Evolutionary conservation across 2,888 invertebrate species (phyloP).

Genomic region (Tinea pellionella): DNA sequence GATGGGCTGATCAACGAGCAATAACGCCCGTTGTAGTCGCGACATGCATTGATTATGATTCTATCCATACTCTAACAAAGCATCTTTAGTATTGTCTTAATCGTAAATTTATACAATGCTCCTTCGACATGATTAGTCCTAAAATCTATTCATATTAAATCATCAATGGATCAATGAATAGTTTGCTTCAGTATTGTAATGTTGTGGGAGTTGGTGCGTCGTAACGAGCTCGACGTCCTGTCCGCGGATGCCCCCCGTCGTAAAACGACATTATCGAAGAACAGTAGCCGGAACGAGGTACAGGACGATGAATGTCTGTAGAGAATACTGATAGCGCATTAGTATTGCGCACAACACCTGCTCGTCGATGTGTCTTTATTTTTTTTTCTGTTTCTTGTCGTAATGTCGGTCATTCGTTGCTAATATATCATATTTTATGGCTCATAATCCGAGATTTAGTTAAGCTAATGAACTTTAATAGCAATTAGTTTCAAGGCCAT

Average conservation of each 20-base stretch:
- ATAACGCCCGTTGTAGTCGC: slow-evolving; percentile 61
- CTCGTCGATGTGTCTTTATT: slow-evolving; percentile 44
- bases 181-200: neutral
- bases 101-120: neutral
- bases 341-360: slow-evolving; percentile 67
- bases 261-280: slow-evolving; percentile 69
- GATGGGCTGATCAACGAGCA: slow-evolving; percentile 58
- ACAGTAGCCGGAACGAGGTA: slow-evolving; percentile 70
- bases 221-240: slow-evolving; percentile 68
- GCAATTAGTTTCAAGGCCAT: neutral
- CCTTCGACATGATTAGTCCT: neutral
- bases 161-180: slow-evolving; percentile 1
- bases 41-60: slow-evolving; percentile 60
- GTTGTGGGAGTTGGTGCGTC: slow-evolving; percentile 26
- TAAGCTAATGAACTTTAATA: neutral
- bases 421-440: slow-evolving; percentile 57
- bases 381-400: slow-evolving; percentile 61
- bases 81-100: slow-evolving; percentile 1
- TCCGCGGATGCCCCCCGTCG: slow-evolving; percentile 57
- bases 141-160: neutral
- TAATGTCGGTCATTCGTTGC: slow-evolving; percentile 66
- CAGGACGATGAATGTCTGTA: slow-evolving; percentile 62
- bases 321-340: slow-evolving; percentile 67
- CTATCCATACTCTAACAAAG: slow-evolving; percentile 30
- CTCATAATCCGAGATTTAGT: slow-evolving; percentile 21